Conservation (phyloP, 2,113 vertebrate genomes). For the Proterorhinus semilunaris region DNA sequence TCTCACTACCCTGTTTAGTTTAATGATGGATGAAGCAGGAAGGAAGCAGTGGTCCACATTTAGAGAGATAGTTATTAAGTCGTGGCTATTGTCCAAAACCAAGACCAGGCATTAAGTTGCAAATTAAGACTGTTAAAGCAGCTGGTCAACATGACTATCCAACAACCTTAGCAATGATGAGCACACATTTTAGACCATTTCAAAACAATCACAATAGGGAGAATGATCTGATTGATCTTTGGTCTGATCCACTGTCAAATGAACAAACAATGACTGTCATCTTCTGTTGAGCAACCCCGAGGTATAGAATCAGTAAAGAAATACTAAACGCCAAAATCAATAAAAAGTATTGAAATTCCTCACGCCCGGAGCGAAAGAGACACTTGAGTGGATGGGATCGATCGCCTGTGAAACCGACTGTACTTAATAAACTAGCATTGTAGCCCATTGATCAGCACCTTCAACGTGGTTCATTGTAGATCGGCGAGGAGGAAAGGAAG, state of each 20-base stretch:
- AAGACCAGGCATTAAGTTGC: constrained; percentile 26
- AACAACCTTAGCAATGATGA: not conserved
- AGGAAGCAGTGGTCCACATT: constrained; percentile 59
- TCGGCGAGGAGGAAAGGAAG: not conserved
- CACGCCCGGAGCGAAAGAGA: not conserved
- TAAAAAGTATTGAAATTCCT: not conserved
- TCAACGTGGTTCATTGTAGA: constrained; percentile 6
- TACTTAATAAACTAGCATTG: not conserved
- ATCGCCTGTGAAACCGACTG: not conserved
- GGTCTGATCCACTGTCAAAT: no score
- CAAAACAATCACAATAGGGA: no score
- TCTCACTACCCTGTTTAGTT: constrained; percentile 31
- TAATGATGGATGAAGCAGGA: constrained; percentile 58
- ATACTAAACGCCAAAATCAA: not conserved
- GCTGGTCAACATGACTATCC: not conserved
- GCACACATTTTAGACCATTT: not conserved
- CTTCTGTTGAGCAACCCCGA: not conserved
- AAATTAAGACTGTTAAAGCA: constrained; percentile 21
- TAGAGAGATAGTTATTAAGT: constrained; percentile 38
- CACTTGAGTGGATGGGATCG: not conserved
- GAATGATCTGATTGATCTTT: no score
- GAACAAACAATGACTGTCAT: not conserved
- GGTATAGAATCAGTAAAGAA: not conserved
- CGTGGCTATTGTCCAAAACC: constrained; percentile 32
- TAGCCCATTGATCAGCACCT: not conserved